Evolutionary conservation across 30 jellyfish, hydroid and myxozoan genomes (phyloP).

Genomic region (Chrysaora quinquecirrha): DNA sequence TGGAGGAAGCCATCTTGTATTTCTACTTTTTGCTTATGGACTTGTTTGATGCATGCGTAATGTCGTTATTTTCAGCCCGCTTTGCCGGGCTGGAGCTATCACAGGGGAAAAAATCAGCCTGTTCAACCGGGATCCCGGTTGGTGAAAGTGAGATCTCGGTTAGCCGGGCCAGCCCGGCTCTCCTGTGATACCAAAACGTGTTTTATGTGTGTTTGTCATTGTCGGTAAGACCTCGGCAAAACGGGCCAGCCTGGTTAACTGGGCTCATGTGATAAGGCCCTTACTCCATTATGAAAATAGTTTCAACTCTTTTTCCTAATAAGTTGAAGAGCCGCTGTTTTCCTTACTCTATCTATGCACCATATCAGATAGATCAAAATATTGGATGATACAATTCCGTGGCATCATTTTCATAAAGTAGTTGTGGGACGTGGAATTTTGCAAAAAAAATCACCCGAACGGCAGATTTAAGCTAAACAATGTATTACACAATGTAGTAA

Average conservation of each 20-base stretch:
- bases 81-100: slow-evolving; percentile 26
- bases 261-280: slow-evolving; percentile 33
- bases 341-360: no score
- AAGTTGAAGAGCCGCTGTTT: no score
- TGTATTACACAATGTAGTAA: no score
- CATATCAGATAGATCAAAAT: no score
- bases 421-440: no score
- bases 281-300: no score
- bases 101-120: slow-evolving; percentile 1
- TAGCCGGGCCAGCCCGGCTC: slow-evolving; percentile 29
- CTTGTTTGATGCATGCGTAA: neutral
- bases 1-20: neutral
- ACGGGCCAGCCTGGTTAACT: slow-evolving; percentile 30
- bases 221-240: slow-evolving; percentile 28
- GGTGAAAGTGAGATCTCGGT: slow-evolving; percentile 22
- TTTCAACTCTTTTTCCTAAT: no score
- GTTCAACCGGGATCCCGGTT: slow-evolving; percentile 8
- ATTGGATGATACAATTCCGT: no score
- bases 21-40: neutral
- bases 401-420: no score
- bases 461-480: no score
- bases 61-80: slow-evolving; percentile 7
- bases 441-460: no score
- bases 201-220: neutral
- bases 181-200: slow-evolving; percentile 12